These are phyloP conservation scores for Ophioninae sp. DNA, from an alignment of 2,888 invertebrate species.

Conservation along the genomic window DNA sequence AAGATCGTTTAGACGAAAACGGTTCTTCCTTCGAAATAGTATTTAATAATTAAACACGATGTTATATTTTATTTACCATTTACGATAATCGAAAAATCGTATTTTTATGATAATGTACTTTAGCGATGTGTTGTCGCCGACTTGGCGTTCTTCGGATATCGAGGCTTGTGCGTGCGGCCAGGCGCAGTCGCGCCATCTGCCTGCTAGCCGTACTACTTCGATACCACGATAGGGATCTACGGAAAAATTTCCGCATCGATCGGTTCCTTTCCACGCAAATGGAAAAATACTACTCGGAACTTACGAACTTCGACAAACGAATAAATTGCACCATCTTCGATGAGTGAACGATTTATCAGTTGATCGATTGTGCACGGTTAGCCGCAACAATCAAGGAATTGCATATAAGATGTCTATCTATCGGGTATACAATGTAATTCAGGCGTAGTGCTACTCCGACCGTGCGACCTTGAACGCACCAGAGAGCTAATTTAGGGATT, in stretches of 20 bases:
- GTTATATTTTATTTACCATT: slow-evolving; percentile 53
- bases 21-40: not conserved
- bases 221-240: not conserved
- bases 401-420: not conserved
- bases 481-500: not conserved
- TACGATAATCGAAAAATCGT: slow-evolving; percentile 31
- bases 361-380: not conserved
- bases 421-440: not conserved
- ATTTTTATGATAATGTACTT: slow-evolving; percentile 9
- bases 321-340: not conserved
- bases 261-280: not conserved
- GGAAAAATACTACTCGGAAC: not conserved
- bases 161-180: not conserved
- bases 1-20: slow-evolving; percentile 18
- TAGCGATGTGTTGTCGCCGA: slow-evolving; percentile 40
- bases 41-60: not conserved
- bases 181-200: not conserved
- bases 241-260: not conserved
- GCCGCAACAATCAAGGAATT: not conserved
- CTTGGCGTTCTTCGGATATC: not conserved
- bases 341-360: not conserved
- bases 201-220: not conserved
- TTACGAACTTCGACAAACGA: not conserved
- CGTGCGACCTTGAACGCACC: not conserved
- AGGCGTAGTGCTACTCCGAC: not conserved